Evolutionary conservation across 2,113 vertebrate genomes (phyloP).

Genomic region (Cynocephalus volans): DNA sequence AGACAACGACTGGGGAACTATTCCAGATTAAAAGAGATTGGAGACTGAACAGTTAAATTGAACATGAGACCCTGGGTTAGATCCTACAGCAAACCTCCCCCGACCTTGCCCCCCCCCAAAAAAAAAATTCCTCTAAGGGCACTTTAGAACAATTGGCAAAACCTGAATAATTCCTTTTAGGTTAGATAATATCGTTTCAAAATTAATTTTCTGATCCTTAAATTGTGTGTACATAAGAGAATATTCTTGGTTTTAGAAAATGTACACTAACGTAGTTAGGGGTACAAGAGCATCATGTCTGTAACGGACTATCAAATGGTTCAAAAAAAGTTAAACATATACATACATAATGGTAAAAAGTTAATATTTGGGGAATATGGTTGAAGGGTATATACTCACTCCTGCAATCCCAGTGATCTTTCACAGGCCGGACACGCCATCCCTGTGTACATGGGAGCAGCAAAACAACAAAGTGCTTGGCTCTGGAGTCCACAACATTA

Average conservation of each 20-base stretch:
- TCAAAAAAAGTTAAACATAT: neutral
- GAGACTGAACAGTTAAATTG: neutral
- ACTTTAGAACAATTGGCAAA: neutral
- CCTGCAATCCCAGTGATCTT: neutral
- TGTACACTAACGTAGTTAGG: neutral
- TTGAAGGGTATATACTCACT: neutral
- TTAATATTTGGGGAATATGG: neutral
- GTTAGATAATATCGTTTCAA: neutral
- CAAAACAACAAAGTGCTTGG: neutral
- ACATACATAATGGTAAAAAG: neutral
- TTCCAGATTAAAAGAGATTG: neutral
- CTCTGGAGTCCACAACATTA: neutral
- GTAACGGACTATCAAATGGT: neutral
- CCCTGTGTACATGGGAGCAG: neutral
- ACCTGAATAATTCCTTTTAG: neutral
- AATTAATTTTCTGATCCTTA: conserved; percentile 6
- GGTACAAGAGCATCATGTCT: neutral
- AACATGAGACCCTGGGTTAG: neutral
- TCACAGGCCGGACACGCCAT: neutral
- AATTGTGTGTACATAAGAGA: neutral
- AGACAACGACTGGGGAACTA: neutral
- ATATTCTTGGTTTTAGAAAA: neutral
- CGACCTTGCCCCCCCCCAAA: neutral
- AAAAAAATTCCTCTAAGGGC: neutral
- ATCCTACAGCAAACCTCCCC: neutral